Percentiles rank a stretch among this genome's conserved stretches.
phyloP scores from a whole-genome alignment of 2,113 vertebrate species.

The Microtus pennsylvanicus region DNA sequence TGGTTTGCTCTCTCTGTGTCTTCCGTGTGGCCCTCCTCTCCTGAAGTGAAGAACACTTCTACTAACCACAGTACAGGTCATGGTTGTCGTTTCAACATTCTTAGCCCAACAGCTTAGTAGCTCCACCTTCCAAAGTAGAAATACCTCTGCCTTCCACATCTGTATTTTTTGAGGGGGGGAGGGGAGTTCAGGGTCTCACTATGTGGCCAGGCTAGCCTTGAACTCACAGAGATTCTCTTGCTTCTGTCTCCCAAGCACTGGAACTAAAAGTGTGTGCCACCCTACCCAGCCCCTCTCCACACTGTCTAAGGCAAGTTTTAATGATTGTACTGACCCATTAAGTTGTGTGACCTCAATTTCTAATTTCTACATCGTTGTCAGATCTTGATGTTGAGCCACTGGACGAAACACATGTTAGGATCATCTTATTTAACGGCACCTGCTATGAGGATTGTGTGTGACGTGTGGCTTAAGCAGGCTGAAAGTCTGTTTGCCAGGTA shows the following conservation, averaged over 20 bases:
- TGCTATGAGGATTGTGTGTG: slow-evolving; percentile 98
- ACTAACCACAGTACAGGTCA: neutral
- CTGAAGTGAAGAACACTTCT: neutral
- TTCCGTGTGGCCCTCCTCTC: slow-evolving; percentile 93
- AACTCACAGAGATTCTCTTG: neutral
- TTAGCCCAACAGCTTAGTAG: neutral
- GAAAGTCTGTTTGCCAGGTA: slow-evolving; percentile 98
- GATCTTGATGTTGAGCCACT: neutral
- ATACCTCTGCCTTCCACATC: neutral
- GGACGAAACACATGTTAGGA: neutral
- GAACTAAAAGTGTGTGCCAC: neutral
- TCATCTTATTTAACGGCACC: slow-evolving; percentile 82
- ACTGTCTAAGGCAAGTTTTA: neutral
- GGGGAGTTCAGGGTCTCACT: neutral
- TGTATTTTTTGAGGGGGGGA: neutral
- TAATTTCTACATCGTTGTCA: neutral
- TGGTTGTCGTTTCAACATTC: neutral
- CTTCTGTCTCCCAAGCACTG: neutral
- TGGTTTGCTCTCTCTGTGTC: slow-evolving; percentile 91
- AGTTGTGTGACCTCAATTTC: neutral
- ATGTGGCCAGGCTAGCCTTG: neutral
- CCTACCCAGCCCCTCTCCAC: neutral
- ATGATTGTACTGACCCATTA: neutral
- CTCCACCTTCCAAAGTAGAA: neutral
- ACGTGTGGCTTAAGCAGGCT: slow-evolving; percentile 96